Base-by-base conservation (phyloP, 2,113 vertebrate genomes). In the Guaruba guarouba region DNA sequence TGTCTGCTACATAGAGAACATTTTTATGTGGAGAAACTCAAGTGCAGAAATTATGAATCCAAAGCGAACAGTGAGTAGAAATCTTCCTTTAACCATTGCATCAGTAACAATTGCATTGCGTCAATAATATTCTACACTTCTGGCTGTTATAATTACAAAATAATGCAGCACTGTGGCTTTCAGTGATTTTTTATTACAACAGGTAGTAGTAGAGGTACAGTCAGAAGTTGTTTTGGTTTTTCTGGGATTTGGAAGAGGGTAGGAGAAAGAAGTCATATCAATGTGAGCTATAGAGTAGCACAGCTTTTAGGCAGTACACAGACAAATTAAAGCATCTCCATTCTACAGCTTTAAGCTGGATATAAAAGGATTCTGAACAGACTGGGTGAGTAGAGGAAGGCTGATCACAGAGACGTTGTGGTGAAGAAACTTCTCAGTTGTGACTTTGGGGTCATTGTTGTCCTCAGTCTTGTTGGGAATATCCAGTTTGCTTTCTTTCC, bases 391-490 rank as follows among this genome's bases (percentile, higher is more conserved):
- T 17, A 73, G 25, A 66, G 14, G 59, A 43, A 75, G 28, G 35
- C 16, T 73, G 27, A 37, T 66, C 3, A 23, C 19, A 0, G 1
- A 75, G 25, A 7, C 12, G 9, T 25, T 3, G 1, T 11, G n/a
- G 43, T 1, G 17, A 52, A 94, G 46, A 67, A 91, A 59, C 5
- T 57, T 86, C n/a, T 18, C n/a, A 61, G 17, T 33, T 64, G 3
- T 37, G 16, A 37, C 27, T 73, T 76, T 76, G 11, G 23, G 52
- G 6, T 64, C 49, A 17, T 7, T 37, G 17, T 6, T 39, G 13
- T 82, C 25, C 23, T 57, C 33, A 57, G 22, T 23, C 57, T 61
- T 68, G 11, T 29, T 83, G 52, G 20, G 27, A 75, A 54, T 49
- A 71, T 46, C 17, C 48, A 64, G 6, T 31, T 7, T 19, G 19